Evolutionary conservation across 2,888 invertebrate genomes (phyloP).

Genomic region (Lithosia quadra): DNA sequence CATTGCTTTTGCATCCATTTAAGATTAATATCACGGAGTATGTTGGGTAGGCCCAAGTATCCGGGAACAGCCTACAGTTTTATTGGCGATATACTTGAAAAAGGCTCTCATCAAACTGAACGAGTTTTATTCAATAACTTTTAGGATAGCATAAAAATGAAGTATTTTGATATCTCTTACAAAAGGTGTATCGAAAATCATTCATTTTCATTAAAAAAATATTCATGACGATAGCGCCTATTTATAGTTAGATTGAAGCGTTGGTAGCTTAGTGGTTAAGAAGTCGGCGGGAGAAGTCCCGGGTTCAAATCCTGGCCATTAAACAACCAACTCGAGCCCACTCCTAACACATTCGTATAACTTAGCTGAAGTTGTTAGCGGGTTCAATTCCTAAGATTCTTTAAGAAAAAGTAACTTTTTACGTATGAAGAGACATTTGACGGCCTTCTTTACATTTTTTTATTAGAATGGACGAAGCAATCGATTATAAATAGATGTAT

Average conservation of each 20-base stretch:
- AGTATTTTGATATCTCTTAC: constrained; percentile 1
- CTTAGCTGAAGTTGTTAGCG: too few relatives aligned
- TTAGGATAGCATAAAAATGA: constrained; percentile 1
- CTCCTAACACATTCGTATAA: too few relatives aligned
- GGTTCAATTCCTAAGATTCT: too few relatives aligned
- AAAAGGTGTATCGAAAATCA: constrained; percentile 2
- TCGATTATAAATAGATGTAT: too few relatives aligned
- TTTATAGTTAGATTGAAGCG: too few relatives aligned
- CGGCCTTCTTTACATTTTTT: too few relatives aligned
- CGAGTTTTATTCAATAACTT: constrained; percentile 13
- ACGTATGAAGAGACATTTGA: background rate
- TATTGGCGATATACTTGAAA: constrained; percentile 12
- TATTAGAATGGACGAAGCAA: too few relatives aligned
- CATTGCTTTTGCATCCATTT: constrained; percentile 3
- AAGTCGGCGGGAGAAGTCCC: too few relatives aligned
- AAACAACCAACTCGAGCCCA: too few relatives aligned
- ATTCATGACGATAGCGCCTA: background rate
- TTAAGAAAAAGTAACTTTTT: background rate
- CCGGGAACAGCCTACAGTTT: constrained; percentile 2
- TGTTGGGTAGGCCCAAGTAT: background rate
- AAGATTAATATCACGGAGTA: constrained; percentile 1
- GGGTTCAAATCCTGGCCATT: too few relatives aligned
- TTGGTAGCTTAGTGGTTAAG: too few relatives aligned
- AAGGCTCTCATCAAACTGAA: constrained; percentile 6
- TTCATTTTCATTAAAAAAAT: background rate